phyloP scores from a whole-genome alignment of 2,797 vertebrate genomes.

The Enteromius thamalakanensis region DNA sequence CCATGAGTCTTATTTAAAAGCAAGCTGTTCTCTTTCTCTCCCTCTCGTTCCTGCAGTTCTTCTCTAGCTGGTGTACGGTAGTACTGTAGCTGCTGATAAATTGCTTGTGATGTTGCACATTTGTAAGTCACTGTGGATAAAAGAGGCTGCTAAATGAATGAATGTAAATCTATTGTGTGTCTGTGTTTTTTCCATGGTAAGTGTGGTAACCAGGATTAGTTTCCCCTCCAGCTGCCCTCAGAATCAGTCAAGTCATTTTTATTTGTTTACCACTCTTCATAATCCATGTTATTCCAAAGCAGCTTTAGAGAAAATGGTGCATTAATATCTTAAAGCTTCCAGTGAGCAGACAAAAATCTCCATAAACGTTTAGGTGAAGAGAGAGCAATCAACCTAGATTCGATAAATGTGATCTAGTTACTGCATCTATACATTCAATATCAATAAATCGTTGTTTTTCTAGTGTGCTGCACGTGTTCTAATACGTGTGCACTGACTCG shows the following conservation, averaged over 20 bases:
- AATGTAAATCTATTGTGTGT: neutral
- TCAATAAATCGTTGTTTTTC: neutral
- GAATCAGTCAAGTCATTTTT: neutral
- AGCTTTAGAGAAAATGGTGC: neutral
- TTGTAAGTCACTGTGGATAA: neutral
- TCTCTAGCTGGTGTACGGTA: neutral
- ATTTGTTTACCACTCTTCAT: neutral
- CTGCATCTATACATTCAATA: neutral
- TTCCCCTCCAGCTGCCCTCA: neutral
- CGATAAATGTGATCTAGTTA: neutral
- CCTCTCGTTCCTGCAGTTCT: neutral
- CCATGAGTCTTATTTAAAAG: neutral
- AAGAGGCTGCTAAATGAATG: neutral
- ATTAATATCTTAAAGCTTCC: neutral
- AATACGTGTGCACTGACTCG: neutral
- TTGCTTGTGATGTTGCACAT: neutral
- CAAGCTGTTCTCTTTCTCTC: neutral
- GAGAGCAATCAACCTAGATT: neutral
- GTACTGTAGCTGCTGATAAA: neutral
- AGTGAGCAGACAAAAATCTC: neutral
- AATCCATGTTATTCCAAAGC: slow-evolving; percentile 6
- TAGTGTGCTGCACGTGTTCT: neutral
- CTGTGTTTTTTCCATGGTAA: neutral
- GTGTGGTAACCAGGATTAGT: slow-evolving; percentile 1
- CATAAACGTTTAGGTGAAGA: neutral